These are phyloP conservation scores for Phalacrocorax brasilianus DNA, from an alignment of 2,113 vertebrate species.

Conservation along the genomic window DNA sequence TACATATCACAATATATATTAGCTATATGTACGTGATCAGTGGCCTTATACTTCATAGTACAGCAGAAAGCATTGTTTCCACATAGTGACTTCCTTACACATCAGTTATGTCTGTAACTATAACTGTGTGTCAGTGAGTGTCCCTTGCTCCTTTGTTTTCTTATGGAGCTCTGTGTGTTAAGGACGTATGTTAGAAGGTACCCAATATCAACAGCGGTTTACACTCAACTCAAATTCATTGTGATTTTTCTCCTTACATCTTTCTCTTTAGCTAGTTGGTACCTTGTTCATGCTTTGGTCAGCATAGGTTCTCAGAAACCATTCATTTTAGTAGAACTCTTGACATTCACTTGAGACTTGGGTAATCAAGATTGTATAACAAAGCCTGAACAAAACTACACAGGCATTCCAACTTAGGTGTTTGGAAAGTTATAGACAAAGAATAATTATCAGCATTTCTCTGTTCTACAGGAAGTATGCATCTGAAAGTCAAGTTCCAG, in stretches of 20 bases:
- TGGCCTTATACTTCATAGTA: not conserved
- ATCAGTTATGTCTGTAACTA: not conserved
- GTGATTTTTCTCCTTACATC: not conserved
- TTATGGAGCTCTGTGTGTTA: not conserved
- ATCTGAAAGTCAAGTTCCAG: not conserved
- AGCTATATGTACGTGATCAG: not conserved
- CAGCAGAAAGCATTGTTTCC: not conserved
- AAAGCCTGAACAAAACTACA: not conserved
- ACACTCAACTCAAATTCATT: not conserved
- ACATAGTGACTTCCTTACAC: not conserved
- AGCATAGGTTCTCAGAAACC: not conserved
- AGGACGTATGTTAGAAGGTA: not conserved
- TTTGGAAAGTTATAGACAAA: not conserved
- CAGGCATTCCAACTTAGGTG: not conserved
- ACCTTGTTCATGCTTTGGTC: not conserved
- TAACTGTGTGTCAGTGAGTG: not conserved
- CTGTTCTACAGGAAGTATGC: not conserved
- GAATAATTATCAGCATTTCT: not conserved
- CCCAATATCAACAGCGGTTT: not conserved
- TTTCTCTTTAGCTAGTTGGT: not conserved
- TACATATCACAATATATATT: not conserved
- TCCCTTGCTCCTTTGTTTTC: not conserved
- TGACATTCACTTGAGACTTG: not conserved
- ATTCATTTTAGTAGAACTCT: not conserved
- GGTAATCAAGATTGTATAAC: not conserved